Base-by-base conservation (phyloP, 2,797 vertebrate species). In the Novumbra hubbsi region DNA sequence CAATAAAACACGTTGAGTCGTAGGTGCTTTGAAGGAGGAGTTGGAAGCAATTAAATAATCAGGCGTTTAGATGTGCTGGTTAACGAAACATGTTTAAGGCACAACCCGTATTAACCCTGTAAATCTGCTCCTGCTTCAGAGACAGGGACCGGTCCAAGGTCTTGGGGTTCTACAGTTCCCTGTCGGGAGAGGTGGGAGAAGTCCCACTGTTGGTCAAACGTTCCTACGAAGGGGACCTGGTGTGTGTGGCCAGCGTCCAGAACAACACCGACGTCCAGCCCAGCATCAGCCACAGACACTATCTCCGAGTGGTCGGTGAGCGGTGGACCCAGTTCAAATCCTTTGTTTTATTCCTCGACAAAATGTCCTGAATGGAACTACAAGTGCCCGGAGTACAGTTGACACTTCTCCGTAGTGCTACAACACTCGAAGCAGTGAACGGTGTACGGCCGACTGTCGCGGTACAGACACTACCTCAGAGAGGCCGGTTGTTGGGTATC, bases 231-330 rank as follows among this genome's bases (percentile, higher is more conserved):
- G 90, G 90, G 3, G 3, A 72, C 72, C 73, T 89, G 68, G 73
- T 76, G 80, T 92, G 92, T 81, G 74, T 67, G 80, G 92, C 86
- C 79, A 85, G 49, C 0, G 57, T 24, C 3, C 90, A 88, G 68
- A 91, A 90, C 85, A 82, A 82, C 80, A 81, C 90, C 0, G 1
- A 19, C 5, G 71, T 89, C 50, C 17, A 64, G 14, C 70, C 88
- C n/a, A 80, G 79, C 1, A 32, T 80, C 74, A 92, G 92, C 78
- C 0, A 12, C 11, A 1, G 1, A 14, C 88, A 85, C 75, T 21
- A 77, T 65, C 70, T 93, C 19, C 86, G 16, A 64, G 90, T 93
- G 34, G 3, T 92, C 11, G 88, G 92, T 93, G 82, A 91, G 92
- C 24, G 19, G n/a, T 52, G n/a, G 50, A 0, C 17, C 49, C 49